phyloP scores from a whole-genome alignment of 2,888 invertebrate genomes.

The Trissolcus japonicus region DNA sequence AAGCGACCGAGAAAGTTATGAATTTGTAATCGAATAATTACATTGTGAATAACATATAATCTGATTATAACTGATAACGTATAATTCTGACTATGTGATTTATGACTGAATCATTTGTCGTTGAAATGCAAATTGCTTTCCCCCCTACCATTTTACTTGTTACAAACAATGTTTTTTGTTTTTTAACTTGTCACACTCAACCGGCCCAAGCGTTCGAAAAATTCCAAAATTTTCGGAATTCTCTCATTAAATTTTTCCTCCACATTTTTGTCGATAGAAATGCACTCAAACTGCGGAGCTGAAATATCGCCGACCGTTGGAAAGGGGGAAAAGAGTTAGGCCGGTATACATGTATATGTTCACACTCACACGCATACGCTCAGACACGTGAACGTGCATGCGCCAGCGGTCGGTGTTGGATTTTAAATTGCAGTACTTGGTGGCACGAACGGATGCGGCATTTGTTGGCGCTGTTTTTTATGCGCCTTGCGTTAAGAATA shows the following conservation, averaged over 20 bases:
- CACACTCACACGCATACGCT: slow-evolving; percentile 11
- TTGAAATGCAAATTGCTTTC: no score
- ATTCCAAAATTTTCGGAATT: slow-evolving; percentile 14
- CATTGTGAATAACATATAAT: slow-evolving; percentile 38
- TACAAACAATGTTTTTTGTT: background rate
- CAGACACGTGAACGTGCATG: slow-evolving; percentile 27
- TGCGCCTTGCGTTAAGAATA: slow-evolving; percentile 54
- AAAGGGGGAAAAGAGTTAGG: slow-evolving; percentile 13
- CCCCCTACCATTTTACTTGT: background rate
- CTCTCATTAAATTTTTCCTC: slow-evolving; percentile 36
- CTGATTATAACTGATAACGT: slow-evolving; percentile 27
- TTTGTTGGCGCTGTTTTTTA: slow-evolving; percentile 56
- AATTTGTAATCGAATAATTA: slow-evolving; percentile 40
- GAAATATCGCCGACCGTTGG: slow-evolving; percentile 44
- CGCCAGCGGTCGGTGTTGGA: slow-evolving; percentile 40
- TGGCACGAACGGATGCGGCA: slow-evolving; percentile 55
- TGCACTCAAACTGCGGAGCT: slow-evolving; percentile 39
- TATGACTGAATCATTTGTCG: background rate
- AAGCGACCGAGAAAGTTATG: slow-evolving; percentile 28
- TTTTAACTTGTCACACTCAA: slow-evolving; percentile 1
- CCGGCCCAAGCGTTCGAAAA: background rate
- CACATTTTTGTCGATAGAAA: slow-evolving; percentile 33
- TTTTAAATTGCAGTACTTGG: slow-evolving; percentile 53
- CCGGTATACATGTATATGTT: background rate
- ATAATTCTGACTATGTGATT: slow-evolving; percentile 30